Conservation (phyloP, 2,797 vertebrate species). For the Myiothlypis chrysogaster region DNA sequence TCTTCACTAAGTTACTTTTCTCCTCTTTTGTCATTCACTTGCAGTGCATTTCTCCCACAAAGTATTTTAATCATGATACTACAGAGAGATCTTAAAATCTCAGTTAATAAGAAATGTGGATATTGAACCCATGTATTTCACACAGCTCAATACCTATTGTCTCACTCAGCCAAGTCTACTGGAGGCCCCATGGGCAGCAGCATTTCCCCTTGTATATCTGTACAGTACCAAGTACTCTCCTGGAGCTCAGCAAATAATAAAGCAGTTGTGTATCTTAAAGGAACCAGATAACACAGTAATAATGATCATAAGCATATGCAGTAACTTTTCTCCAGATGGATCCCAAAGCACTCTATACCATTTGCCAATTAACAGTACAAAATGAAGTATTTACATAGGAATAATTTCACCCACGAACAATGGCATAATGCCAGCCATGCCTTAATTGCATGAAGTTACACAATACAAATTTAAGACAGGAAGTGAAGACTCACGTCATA, state of each 20-base stretch:
- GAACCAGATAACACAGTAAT: constrained; percentile 29
- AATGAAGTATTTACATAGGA: constrained; percentile 62
- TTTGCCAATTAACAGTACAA: constrained; percentile 64
- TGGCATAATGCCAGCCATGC: constrained; percentile 48
- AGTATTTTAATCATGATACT: neutral
- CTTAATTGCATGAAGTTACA: constrained; percentile 56
- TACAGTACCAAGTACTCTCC: neutral
- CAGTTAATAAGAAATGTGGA: neutral
- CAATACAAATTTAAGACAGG: constrained; percentile 53
- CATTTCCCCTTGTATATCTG: neutral
- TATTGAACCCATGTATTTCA: neutral
- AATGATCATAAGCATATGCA: constrained; percentile 46
- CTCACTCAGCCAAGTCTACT: neutral
- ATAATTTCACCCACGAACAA: constrained; percentile 58
- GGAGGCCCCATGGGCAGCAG: neutral
- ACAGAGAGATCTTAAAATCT: neutral
- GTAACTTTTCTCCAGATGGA: constrained; percentile 67
- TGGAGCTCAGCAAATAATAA: constrained; percentile 23
- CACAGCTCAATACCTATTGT: neutral
- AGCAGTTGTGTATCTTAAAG: constrained; percentile 38
- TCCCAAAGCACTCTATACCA: constrained; percentile 52
- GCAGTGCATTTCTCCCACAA: neutral
- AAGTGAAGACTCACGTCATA: constrained; percentile 36
- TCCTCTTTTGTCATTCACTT: neutral
- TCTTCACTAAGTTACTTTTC: neutral